Conservation (phyloP, 2,888 invertebrate genomes). For the Ochropleura leucogaster region DNA sequence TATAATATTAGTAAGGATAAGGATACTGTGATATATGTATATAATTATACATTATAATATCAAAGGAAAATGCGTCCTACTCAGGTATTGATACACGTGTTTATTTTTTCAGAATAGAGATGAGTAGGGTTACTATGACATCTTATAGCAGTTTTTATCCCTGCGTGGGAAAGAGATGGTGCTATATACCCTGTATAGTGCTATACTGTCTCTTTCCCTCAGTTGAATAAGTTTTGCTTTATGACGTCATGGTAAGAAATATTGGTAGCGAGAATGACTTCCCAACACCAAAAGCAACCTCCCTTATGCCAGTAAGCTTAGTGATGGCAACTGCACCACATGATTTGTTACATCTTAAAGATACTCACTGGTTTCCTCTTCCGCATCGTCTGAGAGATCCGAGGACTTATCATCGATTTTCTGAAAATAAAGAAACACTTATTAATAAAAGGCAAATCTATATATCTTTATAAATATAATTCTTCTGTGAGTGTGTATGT, state of each 20-base stretch:
- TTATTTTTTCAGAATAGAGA: neutral
- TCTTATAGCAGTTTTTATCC: too few relatives aligned
- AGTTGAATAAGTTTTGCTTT: too few relatives aligned
- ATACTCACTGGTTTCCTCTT: constrained; percentile 64
- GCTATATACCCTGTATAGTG: too few relatives aligned
- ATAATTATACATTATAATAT: too few relatives aligned
- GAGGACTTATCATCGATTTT: constrained; percentile 62
- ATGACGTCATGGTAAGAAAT: too few relatives aligned
- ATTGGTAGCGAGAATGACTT: neutral
- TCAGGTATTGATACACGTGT: neutral
- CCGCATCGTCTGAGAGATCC: constrained; percentile 58
- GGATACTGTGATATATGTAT: neutral
- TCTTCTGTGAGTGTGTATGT: too few relatives aligned
- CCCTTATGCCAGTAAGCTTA: neutral
- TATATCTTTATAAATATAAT: too few relatives aligned
- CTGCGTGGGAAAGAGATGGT: too few relatives aligned
- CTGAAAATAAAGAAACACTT: constrained; percentile 45
- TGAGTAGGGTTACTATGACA: too few relatives aligned
- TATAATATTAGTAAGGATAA: too few relatives aligned
- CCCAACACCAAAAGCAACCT: neutral
- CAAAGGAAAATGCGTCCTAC: constrained; percentile 10
- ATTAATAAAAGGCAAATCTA: neutral
- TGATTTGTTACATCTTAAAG: neutral
- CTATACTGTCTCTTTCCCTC: too few relatives aligned
- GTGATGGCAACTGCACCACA: neutral